Conservation (phyloP, 2,797 vertebrate genomes). For the Picus viridis region DNA sequence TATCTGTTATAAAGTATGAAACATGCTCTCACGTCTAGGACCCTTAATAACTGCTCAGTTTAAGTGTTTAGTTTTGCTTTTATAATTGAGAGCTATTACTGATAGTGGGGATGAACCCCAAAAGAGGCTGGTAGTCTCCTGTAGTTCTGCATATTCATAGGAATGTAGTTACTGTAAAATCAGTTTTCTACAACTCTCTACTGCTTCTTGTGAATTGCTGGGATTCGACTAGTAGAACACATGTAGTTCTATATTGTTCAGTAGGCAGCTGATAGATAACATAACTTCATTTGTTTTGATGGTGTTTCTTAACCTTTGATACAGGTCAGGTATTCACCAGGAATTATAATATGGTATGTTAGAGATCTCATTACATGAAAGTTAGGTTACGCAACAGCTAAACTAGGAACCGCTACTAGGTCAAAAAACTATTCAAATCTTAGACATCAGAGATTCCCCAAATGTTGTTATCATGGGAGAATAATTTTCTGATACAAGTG, state of each 20-base stretch:
- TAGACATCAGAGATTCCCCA: not conserved
- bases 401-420: not conserved
- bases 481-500: not conserved
- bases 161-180: not conserved
- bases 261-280: not conserved
- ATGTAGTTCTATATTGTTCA: not conserved
- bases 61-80: conserved; percentile 75
- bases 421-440: not conserved
- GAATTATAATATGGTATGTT: not conserved
- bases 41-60: conserved; percentile 58
- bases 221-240: not conserved
- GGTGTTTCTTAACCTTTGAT: not conserved
- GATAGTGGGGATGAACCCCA: conserved; percentile 67
- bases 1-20: conserved; percentile 38
- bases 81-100: conserved; percentile 70
- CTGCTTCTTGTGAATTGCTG: not conserved
- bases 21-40: conserved; percentile 6
- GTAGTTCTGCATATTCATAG: not conserved
- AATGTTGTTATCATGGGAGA: not conserved
- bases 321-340: not conserved
- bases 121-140: conserved; percentile 41
- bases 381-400: not conserved
- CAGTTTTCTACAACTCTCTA: no score
- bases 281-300: not conserved
- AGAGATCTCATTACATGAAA: not conserved